Evolutionary conservation across 1,140 invertebrate species (phyloP), one percentile per base, ranked within the genome.

Genomic region (Temnothorax longispinosus): DNA sequence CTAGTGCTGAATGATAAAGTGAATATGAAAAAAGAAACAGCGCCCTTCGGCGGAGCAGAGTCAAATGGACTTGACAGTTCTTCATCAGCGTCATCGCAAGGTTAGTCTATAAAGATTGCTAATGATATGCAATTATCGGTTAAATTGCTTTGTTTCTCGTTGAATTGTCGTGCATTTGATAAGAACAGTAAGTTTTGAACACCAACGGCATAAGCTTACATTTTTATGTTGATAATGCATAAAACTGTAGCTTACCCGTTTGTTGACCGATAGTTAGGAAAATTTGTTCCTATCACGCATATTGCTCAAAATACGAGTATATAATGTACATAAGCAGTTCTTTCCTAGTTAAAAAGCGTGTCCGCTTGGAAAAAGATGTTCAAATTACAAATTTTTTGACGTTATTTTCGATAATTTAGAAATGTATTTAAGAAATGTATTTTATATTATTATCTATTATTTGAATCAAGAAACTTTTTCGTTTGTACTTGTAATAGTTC

Each of bases 1-100:
- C 35, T 60, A 84, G 80, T 84, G 80, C 8, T 74, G 78, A 84
- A 75, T 84, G 80, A 84, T 62, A 50, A 82, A 50, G 54, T 84
- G 80, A 84, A 47, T 27, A 50, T 65, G 67, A 76, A 74, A 81
- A 80, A 54, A 44, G 41, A 78, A 85, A 54, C 72, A 78, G 82
- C 82, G 75, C 54, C 13, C 80, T 47, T 84, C 80, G 80, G 80
- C 80, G 80, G 80, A 84, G 80, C 80, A 82, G 78, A 74, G 80
- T 74, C 69, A 80, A 67, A 67, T 58, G 47, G 65, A 88, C 77
- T 90, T 85, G 89, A 80, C 88, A 75, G 87, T 92, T 92, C 91
- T 91, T 91, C 90, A 69, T 90, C 89, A 82, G 87, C 91, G 80
- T 89, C 90, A 82, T 91, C 90, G 88, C 87, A 92, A 94, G 93